Evolutionary conservation across 1,140 invertebrate genomes (phyloP), one percentile per base, ranked within the genome.

Genomic region (Conopomorpha cramerella): DNA sequence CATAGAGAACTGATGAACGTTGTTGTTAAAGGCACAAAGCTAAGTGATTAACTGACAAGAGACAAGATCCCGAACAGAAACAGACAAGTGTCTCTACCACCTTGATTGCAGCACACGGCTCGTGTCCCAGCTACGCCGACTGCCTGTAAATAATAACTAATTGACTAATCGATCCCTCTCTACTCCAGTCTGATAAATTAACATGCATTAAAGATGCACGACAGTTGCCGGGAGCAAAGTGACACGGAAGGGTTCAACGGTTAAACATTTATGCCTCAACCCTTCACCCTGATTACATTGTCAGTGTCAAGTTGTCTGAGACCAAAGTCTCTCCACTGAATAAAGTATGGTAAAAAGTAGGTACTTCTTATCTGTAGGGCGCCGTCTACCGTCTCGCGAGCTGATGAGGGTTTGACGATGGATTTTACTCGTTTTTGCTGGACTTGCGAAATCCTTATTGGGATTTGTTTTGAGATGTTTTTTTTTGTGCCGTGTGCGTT

Each of bases 281-380:
- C 55, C 39, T 53, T 45, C 51, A 50, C 59, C 56, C 59, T 61
- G 62, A 55, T 41, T 49, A 52, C 41, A 8, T 50, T 70, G 70
- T 64, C 66, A 66, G 43, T 43, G 41, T 45, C 63, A 65, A 76
- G 70, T 76, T 72, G 41, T 45, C 67, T 72, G 70, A 68, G 65
- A 74, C 66, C 64, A 64, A 56, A 72, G 66, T 60, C 65, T 72
- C 61, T 51, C 43, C 37, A 37, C 54, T 74, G 67, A 74, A 74
- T 74, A 74, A 74, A 74, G 70, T 72, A 74, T 74, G 58, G 63
- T 61, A 59, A 74, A 74, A 74, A 74, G n/a, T n/a, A n/a, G 70
- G 67, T 56, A 50, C 43, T 68, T 50, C 63, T 74, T 74, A 74
- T 70, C 67, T 61, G 46, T 46, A 50, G 45, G 40, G 41, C 38